Base-by-base conservation (phyloP, 92 coral and sea anemone species). In the Paragorgia papillata region DNA sequence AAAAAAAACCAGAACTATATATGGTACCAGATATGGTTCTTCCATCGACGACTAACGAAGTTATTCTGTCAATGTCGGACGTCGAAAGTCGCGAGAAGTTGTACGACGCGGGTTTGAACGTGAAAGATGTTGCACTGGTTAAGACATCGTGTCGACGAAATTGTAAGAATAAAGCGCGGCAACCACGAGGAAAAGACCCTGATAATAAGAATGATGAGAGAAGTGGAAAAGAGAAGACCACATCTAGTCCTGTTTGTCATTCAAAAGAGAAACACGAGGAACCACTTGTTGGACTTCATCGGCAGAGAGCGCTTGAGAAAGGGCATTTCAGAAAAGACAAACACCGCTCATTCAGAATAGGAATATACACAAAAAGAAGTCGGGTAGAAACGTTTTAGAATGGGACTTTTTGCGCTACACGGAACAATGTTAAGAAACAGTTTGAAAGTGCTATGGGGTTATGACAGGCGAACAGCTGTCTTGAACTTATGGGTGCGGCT, bases 311-410 rank as follows among this genome's bases (percentile, higher is more conserved):
- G 25, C 27, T 71, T 0, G 78, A 71, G 22, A 71, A 71, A 9
- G 78, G 78, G 3, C 78, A 71, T 71, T 55, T 71, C 6, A 71
- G 78, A 39, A 71, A 71, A 18, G 78, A 71, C 35, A 27, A 28
- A 31, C 31, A 53, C 27, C 78, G 78, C 7, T 33, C n/a, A 5
- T 71, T 51, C 37, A 71, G 78, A 35, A 71, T 71, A 13, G 78
- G 46, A 20, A 13, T 55, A 3, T 71, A 71, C 58, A 71, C 58
- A 58, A 55, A 35, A 33, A 71, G 53, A 51, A 33, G 33, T n/a
- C 28, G 78, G 7, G 7, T 64, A 29, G 40, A 69, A 43, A 69
- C 76, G 17, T 17, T 19, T 34, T 71, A 54, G 58, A 19, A 15
- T 15, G 2, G 9, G n/a, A 46, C 53, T 6, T 3, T 57, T 8